phyloP scores from a whole-genome alignment of 2,113 vertebrate genomes.

The Alethe castanea region DNA sequence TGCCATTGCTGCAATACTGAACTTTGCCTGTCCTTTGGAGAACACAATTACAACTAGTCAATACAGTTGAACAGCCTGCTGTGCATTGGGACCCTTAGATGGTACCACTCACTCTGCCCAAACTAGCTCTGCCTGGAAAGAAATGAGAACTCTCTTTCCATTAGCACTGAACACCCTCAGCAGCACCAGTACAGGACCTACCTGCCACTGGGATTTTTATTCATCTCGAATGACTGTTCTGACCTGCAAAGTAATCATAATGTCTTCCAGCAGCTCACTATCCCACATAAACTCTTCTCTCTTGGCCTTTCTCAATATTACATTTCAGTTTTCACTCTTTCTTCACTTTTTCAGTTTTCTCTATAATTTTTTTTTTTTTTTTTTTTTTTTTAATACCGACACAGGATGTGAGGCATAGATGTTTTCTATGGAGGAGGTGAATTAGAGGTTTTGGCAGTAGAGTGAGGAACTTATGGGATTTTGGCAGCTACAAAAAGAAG shows the following conservation, averaged over 20 bases:
- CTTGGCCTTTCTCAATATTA: not conserved
- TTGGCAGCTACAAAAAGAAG: not conserved
- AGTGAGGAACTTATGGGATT: not conserved
- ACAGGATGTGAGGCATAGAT: not conserved
- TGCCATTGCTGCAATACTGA: not conserved
- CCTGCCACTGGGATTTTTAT: not conserved
- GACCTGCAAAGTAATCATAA: not conserved
- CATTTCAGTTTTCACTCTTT: not conserved
- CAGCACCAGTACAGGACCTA: not conserved
- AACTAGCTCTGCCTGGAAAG: not conserved
- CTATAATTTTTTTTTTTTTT: not conserved
- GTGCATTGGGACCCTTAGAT: not conserved
- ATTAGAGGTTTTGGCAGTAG: not conserved
- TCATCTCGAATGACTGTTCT: not conserved
- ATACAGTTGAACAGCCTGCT: not conserved
- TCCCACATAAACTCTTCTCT: not conserved
- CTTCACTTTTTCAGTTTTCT: not conserved
- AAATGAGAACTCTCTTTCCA: not conserved
- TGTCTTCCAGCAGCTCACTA: not conserved
- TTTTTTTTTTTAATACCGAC: not conserved
- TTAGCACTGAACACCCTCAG: not conserved
- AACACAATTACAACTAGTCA: not conserved
- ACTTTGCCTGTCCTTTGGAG: not conserved
- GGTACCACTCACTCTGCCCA: not conserved
- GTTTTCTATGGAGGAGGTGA: not conserved